Percentiles rank a stretch among this genome's conserved stretches.
phyloP scores from a whole-genome alignment of 2,797 vertebrate species.

The Erpetoichthys calabaricus region DNA sequence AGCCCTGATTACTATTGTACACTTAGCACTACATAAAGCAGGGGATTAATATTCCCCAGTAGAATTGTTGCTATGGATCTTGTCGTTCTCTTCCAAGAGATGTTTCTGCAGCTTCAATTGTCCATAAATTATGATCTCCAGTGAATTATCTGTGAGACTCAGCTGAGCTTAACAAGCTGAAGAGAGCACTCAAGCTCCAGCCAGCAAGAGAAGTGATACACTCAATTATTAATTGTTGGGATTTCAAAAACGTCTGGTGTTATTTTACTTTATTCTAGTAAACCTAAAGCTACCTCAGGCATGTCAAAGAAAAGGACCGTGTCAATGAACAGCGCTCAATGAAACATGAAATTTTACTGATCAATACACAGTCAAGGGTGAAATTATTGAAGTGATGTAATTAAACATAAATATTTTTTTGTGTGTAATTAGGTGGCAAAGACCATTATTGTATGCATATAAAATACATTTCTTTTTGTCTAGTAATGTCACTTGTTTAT shows the following conservation, averaged over 20 bases:
- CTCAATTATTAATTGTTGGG: slow-evolving; percentile 89
- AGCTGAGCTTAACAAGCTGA: slow-evolving; percentile 73
- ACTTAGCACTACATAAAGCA: slow-evolving; percentile 99
- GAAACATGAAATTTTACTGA: no score
- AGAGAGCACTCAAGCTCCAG: slow-evolving; percentile 58
- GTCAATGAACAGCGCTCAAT: slow-evolving; percentile 17
- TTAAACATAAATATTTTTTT: no score
- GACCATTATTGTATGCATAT: no score
- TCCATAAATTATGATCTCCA: slow-evolving; percentile 98
- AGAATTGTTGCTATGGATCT: slow-evolving; percentile 99
- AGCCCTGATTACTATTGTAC: slow-evolving; percentile 99
- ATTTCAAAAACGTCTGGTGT: slow-evolving; percentile 44
- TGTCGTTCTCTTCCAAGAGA: slow-evolving; percentile 85
- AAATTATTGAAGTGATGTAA: no score
- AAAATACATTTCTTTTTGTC: no score
- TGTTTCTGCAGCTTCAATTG: slow-evolving; percentile 97
- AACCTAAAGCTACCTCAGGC: slow-evolving; percentile 19
- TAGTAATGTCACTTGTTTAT: no score
- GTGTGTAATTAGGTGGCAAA: no score
- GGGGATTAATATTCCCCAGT: slow-evolving; percentile 98
- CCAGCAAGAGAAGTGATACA: slow-evolving; percentile 69
- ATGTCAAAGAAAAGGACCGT: slow-evolving; percentile 10
- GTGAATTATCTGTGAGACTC: slow-evolving; percentile 89
- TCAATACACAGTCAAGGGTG: no score
- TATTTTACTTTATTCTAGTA: slow-evolving; percentile 29